Percentiles rank a stretch among this genome's conserved stretches.
phyloP scores from a whole-genome alignment of 23 tunicate species.

The Styela clava region DNA sequence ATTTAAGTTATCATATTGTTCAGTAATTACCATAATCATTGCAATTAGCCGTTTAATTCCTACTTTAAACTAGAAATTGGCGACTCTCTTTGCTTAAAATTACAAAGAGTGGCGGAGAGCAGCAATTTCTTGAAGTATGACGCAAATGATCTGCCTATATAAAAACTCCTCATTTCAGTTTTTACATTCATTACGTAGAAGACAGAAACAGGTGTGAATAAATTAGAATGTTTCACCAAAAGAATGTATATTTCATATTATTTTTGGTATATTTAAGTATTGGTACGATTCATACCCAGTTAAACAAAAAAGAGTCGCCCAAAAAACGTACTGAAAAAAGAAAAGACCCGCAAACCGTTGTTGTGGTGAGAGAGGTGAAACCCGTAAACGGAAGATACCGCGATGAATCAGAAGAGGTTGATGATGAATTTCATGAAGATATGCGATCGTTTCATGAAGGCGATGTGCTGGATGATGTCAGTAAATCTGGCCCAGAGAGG shows the following conservation, averaged over 20 bases:
- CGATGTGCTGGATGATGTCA: conserved; percentile 47
- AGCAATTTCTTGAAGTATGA: neutral
- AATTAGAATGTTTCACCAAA: no score
- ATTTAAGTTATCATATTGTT: neutral
- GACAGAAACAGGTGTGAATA: no score
- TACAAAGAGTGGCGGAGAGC: neutral
- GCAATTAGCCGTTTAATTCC: neutral
- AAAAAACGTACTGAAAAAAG: neutral
- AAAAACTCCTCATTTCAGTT: no score
- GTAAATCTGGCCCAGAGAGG: neutral
- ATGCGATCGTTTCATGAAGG: neutral
- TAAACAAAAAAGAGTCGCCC: neutral
- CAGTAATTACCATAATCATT: neutral
- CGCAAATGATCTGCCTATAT: neutral
- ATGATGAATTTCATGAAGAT: conserved; percentile 28
- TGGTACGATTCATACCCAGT: no score
- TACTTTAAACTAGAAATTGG: neutral
- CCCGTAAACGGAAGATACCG: neutral
- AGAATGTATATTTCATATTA: no score
- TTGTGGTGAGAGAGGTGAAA: neutral
- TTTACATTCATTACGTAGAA: no score
- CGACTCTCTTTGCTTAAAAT: neutral
- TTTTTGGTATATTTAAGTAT: no score
- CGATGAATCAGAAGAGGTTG: conserved; percentile 19
- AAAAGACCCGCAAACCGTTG: neutral